A percentile compares a stretch with the other conserved stretches of the same genome.
phyloP scores from a whole-genome alignment of 2,888 invertebrate genomes.

The Terebella lapidaria region DNA sequence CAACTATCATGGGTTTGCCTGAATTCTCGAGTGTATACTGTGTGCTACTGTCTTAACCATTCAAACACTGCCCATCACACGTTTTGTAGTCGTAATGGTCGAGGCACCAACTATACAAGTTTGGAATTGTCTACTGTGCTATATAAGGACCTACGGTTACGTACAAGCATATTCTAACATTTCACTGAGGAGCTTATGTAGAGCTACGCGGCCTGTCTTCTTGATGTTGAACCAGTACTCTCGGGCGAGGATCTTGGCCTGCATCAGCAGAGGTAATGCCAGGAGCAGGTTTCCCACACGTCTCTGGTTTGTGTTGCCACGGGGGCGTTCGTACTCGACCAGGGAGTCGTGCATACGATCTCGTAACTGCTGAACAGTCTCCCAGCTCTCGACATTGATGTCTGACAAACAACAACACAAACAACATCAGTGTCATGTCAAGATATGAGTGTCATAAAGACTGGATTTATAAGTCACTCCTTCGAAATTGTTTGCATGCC shows the following conservation, averaged over 20 bases:
- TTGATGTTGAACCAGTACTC: conserved; percentile 86
- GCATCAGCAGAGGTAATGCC: conserved; percentile 80
- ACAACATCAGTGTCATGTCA: not conserved
- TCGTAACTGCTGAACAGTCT: conserved; percentile 78
- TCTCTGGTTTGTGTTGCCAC: conserved; percentile 65
- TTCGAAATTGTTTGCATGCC: too few species aligned
- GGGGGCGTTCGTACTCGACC: conserved; percentile 73
- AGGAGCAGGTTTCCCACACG: conserved; percentile 73
- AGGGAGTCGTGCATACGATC: conserved; percentile 81
- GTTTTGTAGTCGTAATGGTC: too few species aligned
- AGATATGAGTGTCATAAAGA: too few species aligned
- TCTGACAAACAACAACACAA: conserved; percentile 61
- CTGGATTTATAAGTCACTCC: too few species aligned
- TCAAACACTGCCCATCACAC: too few species aligned
- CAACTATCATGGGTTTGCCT: too few species aligned
- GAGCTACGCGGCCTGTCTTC: conserved; percentile 79
- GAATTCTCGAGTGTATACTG: too few species aligned
- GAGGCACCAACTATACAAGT: too few species aligned
- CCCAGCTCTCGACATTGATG: conserved; percentile 81
- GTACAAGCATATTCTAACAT: conserved; percentile 69
- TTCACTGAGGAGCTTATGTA: conserved; percentile 95
- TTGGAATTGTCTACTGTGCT: too few species aligned
- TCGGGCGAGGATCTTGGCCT: conserved; percentile 82
- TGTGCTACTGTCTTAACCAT: too few species aligned
- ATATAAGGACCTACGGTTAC: not conserved